Percentiles rank a stretch among this genome's conserved stretches.
These are phyloP conservation scores for Mesoclemmys tuberculata DNA, from an alignment of 2,113 vertebrate genomes.

Conservation along the genomic window DNA sequence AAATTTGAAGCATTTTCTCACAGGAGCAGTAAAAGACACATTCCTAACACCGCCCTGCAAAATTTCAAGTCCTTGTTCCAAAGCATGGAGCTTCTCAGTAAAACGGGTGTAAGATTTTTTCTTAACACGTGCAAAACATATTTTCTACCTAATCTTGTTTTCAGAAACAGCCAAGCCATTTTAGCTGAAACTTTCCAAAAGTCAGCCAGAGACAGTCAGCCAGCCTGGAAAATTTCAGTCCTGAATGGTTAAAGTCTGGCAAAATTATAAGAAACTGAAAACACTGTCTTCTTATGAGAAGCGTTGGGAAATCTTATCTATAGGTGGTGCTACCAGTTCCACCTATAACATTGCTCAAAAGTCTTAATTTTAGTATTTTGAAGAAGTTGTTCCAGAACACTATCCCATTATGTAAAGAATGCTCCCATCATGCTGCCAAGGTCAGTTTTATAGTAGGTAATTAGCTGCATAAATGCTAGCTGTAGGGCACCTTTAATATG, in stretches of 20 bases:
- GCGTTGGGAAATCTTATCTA: conserved; percentile 8
- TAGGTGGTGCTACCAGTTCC: conserved; percentile 55
- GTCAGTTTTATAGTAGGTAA: conserved; percentile 70
- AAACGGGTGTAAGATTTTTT: accelerated
- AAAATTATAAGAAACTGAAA: background rate
- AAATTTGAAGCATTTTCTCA: no score
- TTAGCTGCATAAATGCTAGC: conserved; percentile 60
- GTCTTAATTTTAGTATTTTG: conserved; percentile 69
- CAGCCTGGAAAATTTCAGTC: background rate
- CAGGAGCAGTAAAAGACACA: background rate
- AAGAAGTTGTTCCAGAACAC: conserved; percentile 66
- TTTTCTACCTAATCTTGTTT: background rate
- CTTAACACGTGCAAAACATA: accelerated
- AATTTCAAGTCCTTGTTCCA: background rate
- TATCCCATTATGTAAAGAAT: conserved; percentile 48
- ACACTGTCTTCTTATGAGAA: background rate
- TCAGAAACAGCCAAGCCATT: background rate
- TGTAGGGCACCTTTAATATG: conserved; percentile 41
- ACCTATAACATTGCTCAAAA: conserved; percentile 61
- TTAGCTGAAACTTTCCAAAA: background rate
- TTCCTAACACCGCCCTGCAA: background rate
- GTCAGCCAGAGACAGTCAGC: background rate
- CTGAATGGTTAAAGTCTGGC: background rate
- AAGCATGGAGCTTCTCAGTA: background rate
- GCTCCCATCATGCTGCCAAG: conserved; percentile 44